Evolutionary conservation across 2,797 vertebrate genomes (phyloP).

Genomic region (Garrulus glandarius): DNA sequence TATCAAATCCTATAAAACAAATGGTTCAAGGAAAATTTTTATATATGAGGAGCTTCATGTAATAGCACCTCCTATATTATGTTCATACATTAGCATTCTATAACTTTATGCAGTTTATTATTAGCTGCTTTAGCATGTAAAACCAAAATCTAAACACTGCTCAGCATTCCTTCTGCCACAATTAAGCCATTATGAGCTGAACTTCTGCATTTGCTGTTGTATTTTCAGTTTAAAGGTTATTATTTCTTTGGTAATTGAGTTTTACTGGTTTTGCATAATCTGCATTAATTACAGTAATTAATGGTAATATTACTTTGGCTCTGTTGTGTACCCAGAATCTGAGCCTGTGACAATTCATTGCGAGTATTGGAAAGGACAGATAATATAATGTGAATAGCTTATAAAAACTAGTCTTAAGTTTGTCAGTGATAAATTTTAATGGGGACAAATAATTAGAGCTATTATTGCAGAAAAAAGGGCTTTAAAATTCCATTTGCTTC

Average conservation of each 20-base stretch:
- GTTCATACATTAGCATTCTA: background rate
- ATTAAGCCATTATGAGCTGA: background rate
- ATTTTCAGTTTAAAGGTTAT: slow-evolving; percentile 53
- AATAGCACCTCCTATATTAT: background rate
- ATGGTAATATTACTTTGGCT: background rate
- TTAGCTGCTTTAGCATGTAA: background rate
- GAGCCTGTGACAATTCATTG: background rate
- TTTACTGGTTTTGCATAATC: slow-evolving; percentile 21
- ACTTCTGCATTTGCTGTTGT: background rate
- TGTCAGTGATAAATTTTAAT: slow-evolving; percentile 5
- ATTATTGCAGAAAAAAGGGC: background rate
- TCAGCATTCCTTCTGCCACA: background rate
- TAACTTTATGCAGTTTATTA: background rate
- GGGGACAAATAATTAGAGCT: background rate
- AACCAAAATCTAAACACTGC: background rate
- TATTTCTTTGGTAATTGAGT: slow-evolving; percentile 41
- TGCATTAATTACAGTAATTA: slow-evolving; percentile 50
- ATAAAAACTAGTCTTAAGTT: background rate
- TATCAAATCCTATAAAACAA: background rate
- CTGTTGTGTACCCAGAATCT: background rate
- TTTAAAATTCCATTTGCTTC: background rate
- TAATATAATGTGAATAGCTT: background rate
- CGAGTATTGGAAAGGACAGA: background rate
- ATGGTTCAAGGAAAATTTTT: background rate
- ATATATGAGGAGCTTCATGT: background rate